phyloP scores from a whole-genome alignment of 64 coral and sea anemone species.

The Porites lutea region DNA sequence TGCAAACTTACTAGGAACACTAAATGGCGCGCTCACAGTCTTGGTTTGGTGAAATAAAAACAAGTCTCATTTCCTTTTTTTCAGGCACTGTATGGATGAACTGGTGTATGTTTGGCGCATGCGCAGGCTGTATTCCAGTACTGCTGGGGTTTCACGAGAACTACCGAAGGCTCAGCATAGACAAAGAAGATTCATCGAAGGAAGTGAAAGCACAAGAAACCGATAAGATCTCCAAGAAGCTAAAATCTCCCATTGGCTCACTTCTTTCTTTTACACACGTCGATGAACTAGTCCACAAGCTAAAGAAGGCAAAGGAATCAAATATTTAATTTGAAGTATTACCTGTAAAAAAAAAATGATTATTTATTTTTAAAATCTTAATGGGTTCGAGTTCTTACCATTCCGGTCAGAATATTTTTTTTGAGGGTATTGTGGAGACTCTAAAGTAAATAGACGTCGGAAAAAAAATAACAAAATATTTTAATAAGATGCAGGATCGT shows the following conservation, averaged over 20 bases:
- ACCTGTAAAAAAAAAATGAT: background rate
- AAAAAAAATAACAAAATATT: too few relatives aligned
- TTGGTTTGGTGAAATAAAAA: too few relatives aligned
- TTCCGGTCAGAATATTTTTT: too few relatives aligned
- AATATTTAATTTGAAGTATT: conserved; percentile 21
- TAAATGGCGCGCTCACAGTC: too few relatives aligned
- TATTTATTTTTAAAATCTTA: conserved; percentile 4
- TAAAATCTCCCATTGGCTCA: conserved; percentile 50
- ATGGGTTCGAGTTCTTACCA: background rate
- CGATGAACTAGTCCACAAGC: conserved; percentile 75
- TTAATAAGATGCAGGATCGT: too few relatives aligned
- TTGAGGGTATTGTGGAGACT: too few relatives aligned
- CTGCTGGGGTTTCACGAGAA: conserved; percentile 91
- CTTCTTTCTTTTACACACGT: conserved; percentile 68
- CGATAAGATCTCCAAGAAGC: conserved; percentile 5
- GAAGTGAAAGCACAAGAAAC: conserved; percentile 22
- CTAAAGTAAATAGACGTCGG: too few relatives aligned
- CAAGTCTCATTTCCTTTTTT: background rate
- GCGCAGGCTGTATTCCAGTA: conserved; percentile 95
- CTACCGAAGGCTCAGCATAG: conserved; percentile 86
- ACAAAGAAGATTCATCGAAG: conserved; percentile 48
- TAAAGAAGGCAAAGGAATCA: conserved; percentile 72
- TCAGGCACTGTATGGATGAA: conserved; percentile 99
- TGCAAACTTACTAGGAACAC: too few relatives aligned
- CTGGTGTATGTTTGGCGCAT: conserved; percentile 98